Evolutionary conservation across 2,113 vertebrate genomes (phyloP).

Genomic region (Odobenus rosmarus): DNA sequence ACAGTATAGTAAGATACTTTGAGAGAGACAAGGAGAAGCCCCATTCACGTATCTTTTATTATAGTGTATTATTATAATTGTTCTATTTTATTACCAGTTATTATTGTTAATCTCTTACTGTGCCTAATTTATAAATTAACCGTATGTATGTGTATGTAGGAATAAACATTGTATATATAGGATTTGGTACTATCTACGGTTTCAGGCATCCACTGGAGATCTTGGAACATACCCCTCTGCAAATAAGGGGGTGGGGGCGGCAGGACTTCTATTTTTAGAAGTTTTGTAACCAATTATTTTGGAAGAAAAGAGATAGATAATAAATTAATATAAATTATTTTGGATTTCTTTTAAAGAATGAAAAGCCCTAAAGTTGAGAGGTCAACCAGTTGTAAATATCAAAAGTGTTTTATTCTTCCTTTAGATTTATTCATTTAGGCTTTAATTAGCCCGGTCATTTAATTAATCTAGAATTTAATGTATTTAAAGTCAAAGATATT

Average conservation of each 20-base stretch:
- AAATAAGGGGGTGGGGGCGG: not conserved
- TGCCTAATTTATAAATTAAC: not conserved
- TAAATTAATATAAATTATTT: conserved; percentile 26
- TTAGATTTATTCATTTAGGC: not conserved
- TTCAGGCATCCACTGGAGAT: not conserved
- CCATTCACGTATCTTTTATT: not conserved
- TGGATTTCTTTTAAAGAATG: not conserved
- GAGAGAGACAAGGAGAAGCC: not conserved
- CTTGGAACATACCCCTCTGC: not conserved
- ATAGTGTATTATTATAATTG: not conserved
- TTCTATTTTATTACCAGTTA: not conserved
- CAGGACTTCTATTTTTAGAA: not conserved
- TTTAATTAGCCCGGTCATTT: conserved; percentile 17
- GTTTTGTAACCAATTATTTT: not conserved
- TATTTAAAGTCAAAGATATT: not conserved
- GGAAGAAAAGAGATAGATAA: not conserved
- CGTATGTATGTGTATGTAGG: not conserved
- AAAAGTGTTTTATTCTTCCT: not conserved
- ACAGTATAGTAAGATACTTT: not conserved
- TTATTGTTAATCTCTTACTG: not conserved
- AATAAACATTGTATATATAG: not conserved
- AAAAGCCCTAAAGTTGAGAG: conserved; percentile 9
- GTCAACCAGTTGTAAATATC: not conserved
- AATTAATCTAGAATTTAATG: not conserved
- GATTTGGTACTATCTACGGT: not conserved